Evolutionary conservation across 1,140 invertebrate species (phyloP).

Genomic region (Euura saliciscinereae): DNA sequence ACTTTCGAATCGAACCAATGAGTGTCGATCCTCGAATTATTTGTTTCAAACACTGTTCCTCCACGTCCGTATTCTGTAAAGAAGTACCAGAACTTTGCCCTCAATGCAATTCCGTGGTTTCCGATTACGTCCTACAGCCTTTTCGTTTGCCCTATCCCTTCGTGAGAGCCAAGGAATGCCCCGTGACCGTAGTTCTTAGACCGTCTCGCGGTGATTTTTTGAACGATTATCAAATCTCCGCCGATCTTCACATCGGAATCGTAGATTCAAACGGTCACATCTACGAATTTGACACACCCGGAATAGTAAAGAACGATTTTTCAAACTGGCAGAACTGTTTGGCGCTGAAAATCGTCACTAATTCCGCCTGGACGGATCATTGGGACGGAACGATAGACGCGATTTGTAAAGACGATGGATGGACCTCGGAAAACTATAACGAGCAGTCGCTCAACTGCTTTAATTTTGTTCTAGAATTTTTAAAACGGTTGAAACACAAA

Average conservation of each 20-base stretch:
- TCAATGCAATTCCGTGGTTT: constrained; percentile 35
- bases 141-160: constrained; percentile 53
- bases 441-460: constrained; percentile 46
- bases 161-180: constrained; percentile 37
- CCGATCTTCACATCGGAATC: constrained; percentile 52
- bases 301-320: constrained; percentile 43
- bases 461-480: constrained; percentile 50
- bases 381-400: constrained; percentile 47
- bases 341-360: constrained; percentile 41
- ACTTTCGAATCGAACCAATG: neutral
- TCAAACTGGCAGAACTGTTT: constrained; percentile 47
- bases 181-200: constrained; percentile 42
- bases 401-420: constrained; percentile 34
- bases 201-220: constrained; percentile 50
- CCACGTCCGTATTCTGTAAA: constrained; percentile 48
- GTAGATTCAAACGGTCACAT: constrained; percentile 42
- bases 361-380: constrained; percentile 42
- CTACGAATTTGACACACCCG: constrained; percentile 49
- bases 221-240: constrained; percentile 36
- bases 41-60: constrained; percentile 51
- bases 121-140: constrained; percentile 37
- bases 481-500: constrained; percentile 43
- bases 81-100: constrained; percentile 47
- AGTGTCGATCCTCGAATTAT: constrained; percentile 35
- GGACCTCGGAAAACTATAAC: constrained; percentile 46